A percentile compares a stretch with the other conserved stretches of the same genome.
phyloP scores from a whole-genome alignment of 1,140 invertebrate genomes.

The Vanessa atalanta region DNA sequence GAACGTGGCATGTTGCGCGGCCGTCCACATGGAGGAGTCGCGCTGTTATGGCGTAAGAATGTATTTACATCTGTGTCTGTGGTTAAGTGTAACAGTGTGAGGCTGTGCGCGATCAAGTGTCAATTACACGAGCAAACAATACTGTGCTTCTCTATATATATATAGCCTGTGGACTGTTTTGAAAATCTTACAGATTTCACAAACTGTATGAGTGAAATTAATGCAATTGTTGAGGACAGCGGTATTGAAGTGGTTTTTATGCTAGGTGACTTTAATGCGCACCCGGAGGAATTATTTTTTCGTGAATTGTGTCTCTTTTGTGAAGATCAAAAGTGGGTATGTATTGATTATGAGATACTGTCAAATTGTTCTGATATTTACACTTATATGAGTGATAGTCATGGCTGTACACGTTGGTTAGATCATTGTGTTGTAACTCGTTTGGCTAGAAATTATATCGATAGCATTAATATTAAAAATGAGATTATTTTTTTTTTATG shows the following conservation, averaged over 20 bases:
- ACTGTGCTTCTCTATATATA: constrained; percentile 14
- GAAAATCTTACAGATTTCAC: constrained; percentile 18
- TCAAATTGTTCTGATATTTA: constrained; percentile 7
- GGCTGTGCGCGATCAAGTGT: constrained; percentile 17
- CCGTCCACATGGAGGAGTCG: constrained; percentile 13
- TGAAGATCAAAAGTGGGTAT: constrained; percentile 20
- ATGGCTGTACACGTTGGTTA: constrained; percentile 31
- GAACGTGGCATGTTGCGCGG: no score
- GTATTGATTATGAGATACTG: constrained; percentile 25
- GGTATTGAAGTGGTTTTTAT: constrained; percentile 18
- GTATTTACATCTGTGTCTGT: constrained; percentile 6
- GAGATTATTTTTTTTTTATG: no score
- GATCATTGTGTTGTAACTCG: constrained; percentile 34
- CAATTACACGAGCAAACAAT: background rate
- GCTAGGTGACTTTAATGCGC: constrained; percentile 23
- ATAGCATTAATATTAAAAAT: constrained; percentile 7
- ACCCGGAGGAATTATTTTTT: constrained; percentile 25
- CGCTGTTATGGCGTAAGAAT: constrained; percentile 25
- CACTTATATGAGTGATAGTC: constrained; percentile 33
- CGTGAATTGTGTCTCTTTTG: constrained; percentile 31
- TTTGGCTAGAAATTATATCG: constrained; percentile 2
- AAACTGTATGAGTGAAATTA: constrained; percentile 22
- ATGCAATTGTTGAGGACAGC: constrained; percentile 13
- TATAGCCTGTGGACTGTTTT: background rate
- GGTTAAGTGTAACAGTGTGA: constrained; percentile 12